phyloP scores from a whole-genome alignment of 2,888 invertebrate genomes.

The Stegana nigrithorax region DNA sequence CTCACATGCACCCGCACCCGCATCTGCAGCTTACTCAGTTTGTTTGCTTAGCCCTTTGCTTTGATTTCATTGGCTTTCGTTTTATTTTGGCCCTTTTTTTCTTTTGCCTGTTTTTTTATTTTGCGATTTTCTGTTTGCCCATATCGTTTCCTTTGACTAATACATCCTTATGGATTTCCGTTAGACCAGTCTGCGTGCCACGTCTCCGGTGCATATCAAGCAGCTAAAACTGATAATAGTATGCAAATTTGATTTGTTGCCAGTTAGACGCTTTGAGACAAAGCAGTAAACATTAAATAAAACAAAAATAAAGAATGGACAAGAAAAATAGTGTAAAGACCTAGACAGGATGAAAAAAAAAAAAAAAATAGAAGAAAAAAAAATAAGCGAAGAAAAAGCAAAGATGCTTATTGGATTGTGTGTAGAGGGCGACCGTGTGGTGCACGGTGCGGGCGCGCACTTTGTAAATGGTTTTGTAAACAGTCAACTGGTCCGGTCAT shows the following conservation, averaged over 20 bases:
- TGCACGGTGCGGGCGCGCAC: conserved; percentile 39
- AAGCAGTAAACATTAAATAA: no score
- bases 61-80: neutral
- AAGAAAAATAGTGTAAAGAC: no score
- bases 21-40: no score
- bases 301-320: conserved; percentile 11
- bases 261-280: conserved; percentile 31
- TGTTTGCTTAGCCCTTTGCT: neutral
- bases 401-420: neutral
- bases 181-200: no score
- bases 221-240: conserved; percentile 54
- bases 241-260: conserved; percentile 67
- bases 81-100: no score
- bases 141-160: no score
- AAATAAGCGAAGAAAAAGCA: conserved; percentile 16
- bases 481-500: conserved; percentile 43
- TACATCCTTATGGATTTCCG: no score
- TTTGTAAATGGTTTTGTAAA: conserved; percentile 65
- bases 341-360: conserved; percentile 11
- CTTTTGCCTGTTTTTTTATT: no score
- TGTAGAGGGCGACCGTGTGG: neutral
- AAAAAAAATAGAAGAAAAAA: conserved; percentile 11
- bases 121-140: no score
- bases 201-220: conserved; percentile 6
- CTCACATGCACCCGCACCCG: no score